Conservation (phyloP, 2,888 invertebrate genomes). For the Himalopsyche anomala region DNA sequence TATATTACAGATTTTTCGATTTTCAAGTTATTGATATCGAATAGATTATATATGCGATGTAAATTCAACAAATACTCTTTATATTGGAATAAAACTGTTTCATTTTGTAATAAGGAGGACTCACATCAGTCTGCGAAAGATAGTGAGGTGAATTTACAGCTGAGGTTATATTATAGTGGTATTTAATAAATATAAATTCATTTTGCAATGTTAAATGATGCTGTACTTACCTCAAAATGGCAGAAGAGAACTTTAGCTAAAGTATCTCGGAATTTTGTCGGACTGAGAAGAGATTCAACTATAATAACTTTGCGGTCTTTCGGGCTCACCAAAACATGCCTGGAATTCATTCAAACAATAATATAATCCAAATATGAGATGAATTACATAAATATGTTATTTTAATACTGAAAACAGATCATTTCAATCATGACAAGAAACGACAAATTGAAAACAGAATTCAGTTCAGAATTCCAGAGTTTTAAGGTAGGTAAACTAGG, state of each 20-base stretch:
- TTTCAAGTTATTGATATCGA: too few species aligned
- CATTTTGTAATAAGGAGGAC: too few species aligned
- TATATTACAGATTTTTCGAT: too few species aligned
- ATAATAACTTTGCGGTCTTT: slow-evolving; percentile 95
- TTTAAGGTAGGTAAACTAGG: too few species aligned
- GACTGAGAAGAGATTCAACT: slow-evolving; percentile 92
- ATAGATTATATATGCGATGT: too few species aligned
- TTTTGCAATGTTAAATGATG: neutral
- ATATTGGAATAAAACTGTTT: too few species aligned
- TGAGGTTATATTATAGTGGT: too few species aligned
- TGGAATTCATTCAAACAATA: slow-evolving; percentile 70
- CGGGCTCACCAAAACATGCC: slow-evolving; percentile 92
- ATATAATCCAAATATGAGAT: neutral
- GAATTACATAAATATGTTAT: slow-evolving; percentile 22
- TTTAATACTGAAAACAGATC: neutral
- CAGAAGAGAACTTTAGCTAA: slow-evolving; percentile 93
- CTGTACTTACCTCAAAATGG: slow-evolving; percentile 87
- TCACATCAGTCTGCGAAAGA: too few species aligned
- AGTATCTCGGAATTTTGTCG: slow-evolving; percentile 88
- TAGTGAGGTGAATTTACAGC: too few species aligned
- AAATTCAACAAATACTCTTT: too few species aligned
- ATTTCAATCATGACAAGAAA: neutral
- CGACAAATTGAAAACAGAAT: neutral
- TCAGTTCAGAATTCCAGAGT: too few species aligned
- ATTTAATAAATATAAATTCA: too few species aligned